A percentile compares a stretch with the other conserved stretches of the same genome.
Conservation (phyloP, 1,140 invertebrate genomes). For the Cherax destructor region DNA sequence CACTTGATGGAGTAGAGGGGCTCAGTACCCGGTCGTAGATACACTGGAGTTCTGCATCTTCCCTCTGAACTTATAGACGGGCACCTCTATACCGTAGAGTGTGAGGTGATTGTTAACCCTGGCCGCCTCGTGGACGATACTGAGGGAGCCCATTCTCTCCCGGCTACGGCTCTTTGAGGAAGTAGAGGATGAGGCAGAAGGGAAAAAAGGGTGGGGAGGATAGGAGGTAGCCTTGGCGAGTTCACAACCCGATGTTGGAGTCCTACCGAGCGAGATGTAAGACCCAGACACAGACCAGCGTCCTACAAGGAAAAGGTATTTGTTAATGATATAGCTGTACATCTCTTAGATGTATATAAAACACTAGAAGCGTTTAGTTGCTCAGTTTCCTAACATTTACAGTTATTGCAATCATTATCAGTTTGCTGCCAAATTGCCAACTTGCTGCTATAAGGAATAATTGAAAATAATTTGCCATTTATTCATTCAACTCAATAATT, state of each 20-base stretch:
- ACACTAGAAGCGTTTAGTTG: too few species aligned
- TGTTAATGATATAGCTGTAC: too few species aligned
- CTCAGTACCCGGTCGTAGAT: constrained; percentile 85
- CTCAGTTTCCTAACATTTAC: too few species aligned
- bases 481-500: too few species aligned
- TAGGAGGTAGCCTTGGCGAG: too few species aligned
- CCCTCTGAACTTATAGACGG: constrained; percentile 72
- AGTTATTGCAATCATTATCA: too few species aligned
- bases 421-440: too few species aligned
- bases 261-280: background rate
- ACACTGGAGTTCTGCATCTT: constrained; percentile 80
- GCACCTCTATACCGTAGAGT: constrained; percentile 72
- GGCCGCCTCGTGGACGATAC: background rate
- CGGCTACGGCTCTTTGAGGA: background rate
- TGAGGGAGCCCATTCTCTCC: background rate
- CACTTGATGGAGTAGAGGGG: constrained; percentile 90
- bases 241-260: background rate
- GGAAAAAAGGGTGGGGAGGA: too few species aligned
- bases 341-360: too few species aligned
- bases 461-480: too few species aligned
- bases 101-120: constrained; percentile 35
- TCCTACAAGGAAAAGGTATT: background rate
- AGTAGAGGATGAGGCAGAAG: background rate
- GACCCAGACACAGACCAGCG: background rate
- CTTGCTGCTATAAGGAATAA: too few species aligned